A percentile compares a stretch with the other conserved stretches of the same genome.
phyloP scores from a whole-genome alignment of 2,113 vertebrate genomes.

The Xiphias gladius region DNA sequence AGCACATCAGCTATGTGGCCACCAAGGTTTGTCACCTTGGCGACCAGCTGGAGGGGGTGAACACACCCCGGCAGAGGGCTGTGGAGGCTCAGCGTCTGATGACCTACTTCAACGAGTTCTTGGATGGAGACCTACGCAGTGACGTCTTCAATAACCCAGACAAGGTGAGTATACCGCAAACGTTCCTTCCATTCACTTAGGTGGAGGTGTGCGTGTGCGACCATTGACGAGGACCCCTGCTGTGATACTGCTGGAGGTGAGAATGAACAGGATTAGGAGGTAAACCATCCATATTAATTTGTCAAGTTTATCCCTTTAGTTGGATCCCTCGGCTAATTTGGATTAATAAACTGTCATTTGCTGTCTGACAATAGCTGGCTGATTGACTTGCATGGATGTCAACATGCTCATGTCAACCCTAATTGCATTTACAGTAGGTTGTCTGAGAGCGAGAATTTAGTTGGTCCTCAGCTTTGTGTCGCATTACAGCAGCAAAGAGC shows the following conservation, averaged over 20 bases:
- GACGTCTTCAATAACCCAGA: constrained; percentile 99
- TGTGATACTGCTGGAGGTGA: constrained; percentile 76
- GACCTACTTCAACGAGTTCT: constrained; percentile 99
- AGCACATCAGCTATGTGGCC: constrained; percentile 99
- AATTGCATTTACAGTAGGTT: constrained; percentile 76
- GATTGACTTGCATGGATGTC: constrained; percentile 81
- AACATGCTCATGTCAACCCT: constrained; percentile 78
- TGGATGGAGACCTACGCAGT: constrained; percentile 98
- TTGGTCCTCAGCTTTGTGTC: constrained; percentile 63
- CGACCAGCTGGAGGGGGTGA: constrained; percentile 98
- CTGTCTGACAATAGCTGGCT: constrained; percentile 74
- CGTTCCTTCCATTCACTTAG: constrained; percentile 18
- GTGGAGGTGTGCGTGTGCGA: constrained; percentile 43
- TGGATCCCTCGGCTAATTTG: constrained; percentile 80
- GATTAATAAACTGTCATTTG: constrained; percentile 80
- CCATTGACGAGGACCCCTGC: constrained; percentile 54
- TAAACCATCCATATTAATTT: constrained; percentile 79
- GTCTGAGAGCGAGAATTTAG: constrained; percentile 61
- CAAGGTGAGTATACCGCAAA: constrained; percentile 87
- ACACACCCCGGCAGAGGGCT: constrained; percentile 96
- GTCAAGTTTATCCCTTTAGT: constrained; percentile 81
- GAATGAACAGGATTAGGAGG: constrained; percentile 78
- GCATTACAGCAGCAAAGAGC: constrained; percentile 58
- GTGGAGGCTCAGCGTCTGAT: constrained; percentile 99
- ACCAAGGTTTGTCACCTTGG: constrained; percentile 99